Conservation (phyloP, 2,113 vertebrate genomes). For the Triplophysa tibetana region DNA sequence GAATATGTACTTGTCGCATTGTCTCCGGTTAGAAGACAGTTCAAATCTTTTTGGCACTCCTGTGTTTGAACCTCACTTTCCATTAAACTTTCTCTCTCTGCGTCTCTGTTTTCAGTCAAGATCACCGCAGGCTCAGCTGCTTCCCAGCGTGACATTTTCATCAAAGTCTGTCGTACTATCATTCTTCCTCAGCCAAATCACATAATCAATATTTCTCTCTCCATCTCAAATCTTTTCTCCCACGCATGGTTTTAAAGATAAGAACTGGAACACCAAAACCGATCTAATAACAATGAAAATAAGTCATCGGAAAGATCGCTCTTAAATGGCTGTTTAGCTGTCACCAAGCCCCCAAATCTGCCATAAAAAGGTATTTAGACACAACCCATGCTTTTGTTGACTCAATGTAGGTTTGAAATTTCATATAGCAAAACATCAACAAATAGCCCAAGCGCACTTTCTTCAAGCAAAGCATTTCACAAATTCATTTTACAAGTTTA, state of each 20-base stretch:
- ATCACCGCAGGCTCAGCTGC: constrained; percentile 16
- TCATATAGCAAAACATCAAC: neutral
- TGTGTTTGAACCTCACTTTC: neutral
- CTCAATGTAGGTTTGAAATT: no score
- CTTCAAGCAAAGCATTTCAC: no score
- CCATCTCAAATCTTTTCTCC: neutral
- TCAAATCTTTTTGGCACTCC: neutral
- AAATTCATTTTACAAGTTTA: no score
- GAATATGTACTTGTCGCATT: neutral
- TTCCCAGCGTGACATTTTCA: constrained; percentile 1
- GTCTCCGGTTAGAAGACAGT: neutral
- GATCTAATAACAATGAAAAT: neutral
- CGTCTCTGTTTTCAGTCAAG: constrained; percentile 5
- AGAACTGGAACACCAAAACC: neutral
- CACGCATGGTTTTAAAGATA: neutral
- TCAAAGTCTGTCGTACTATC: constrained; percentile 11
- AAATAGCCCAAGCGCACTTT: no score
- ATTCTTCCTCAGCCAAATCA: neutral
- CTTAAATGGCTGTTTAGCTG: no score
- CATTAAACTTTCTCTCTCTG: neutral
- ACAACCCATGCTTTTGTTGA: no score
- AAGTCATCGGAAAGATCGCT: neutral
- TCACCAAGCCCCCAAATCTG: neutral
- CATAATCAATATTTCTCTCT: constrained; percentile 16
- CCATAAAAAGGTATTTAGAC: neutral